Conservation (phyloP, 2,888 invertebrate species). For the Nomada ruficornis region DNA sequence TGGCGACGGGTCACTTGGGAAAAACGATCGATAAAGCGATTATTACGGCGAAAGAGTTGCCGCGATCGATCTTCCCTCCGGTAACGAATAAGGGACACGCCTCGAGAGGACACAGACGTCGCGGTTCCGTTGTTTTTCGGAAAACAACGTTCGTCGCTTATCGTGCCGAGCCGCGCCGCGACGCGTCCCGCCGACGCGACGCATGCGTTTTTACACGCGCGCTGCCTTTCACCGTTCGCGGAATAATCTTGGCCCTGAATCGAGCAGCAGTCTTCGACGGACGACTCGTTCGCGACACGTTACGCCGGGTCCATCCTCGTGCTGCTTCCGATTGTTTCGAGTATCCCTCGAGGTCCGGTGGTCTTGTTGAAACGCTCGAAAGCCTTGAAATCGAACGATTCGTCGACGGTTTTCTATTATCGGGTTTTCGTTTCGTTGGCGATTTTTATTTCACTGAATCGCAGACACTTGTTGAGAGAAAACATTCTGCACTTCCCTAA, state of each 20-base stretch:
- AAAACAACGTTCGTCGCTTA: constrained; percentile 31
- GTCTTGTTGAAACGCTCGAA: not conserved
- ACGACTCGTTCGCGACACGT: constrained; percentile 41
- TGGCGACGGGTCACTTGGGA: too few species aligned
- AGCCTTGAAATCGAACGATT: not conserved
- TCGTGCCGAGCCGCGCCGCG: constrained; percentile 20
- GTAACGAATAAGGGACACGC: constrained; percentile 15
- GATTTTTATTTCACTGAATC: too few species aligned
- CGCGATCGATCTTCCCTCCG: constrained; percentile 25
- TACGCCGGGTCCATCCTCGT: constrained; percentile 4
- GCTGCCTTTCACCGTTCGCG: constrained; percentile 59
- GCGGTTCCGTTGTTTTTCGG: constrained; percentile 31
- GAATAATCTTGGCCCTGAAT: constrained; percentile 69
- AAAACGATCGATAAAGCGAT: not conserved
- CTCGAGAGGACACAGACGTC: not conserved
- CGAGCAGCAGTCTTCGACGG: constrained; percentile 65
- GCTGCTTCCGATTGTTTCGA: not conserved
- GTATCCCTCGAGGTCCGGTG: not conserved
- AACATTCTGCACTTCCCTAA: too few species aligned
- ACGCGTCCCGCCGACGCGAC: constrained; percentile 40
- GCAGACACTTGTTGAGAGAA: too few species aligned
- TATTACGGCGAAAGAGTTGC: not conserved
- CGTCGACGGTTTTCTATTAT: not conserved
- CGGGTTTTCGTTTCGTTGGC: not conserved
- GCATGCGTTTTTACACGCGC: constrained; percentile 67